phyloP scores from a whole-genome alignment of 2,888 invertebrate species.

The Apodemia mormo region DNA sequence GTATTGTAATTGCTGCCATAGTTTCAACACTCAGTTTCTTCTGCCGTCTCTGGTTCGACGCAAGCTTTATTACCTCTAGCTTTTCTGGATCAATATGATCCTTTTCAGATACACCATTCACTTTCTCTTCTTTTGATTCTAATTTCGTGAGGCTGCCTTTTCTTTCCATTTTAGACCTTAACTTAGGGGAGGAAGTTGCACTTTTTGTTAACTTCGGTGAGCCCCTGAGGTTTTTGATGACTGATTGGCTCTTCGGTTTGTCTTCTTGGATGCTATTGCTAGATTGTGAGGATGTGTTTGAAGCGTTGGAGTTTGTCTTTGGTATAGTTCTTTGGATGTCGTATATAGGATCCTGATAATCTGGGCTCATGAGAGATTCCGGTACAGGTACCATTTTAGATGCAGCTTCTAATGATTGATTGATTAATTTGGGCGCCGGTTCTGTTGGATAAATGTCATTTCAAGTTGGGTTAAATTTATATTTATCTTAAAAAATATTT shows the following conservation, averaged over 20 bases:
- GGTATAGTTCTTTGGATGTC: slow-evolving; percentile 67
- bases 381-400: slow-evolving; percentile 94
- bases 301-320: slow-evolving; percentile 52
- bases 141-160: slow-evolving; percentile 64
- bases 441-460: slow-evolving; percentile 31
- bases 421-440: slow-evolving; percentile 50
- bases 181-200: slow-evolving; percentile 72
- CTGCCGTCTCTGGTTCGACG: slow-evolving; percentile 68
- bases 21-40: slow-evolving; percentile 66
- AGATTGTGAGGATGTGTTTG: slow-evolving; percentile 58
- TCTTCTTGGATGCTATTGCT: slow-evolving; percentile 67
- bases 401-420: slow-evolving; percentile 87
- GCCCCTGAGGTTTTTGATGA: slow-evolving; percentile 56
- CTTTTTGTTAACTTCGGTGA: slow-evolving; percentile 74
- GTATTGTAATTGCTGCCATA: slow-evolving; percentile 89
- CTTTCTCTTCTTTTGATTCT: slow-evolving; percentile 55
- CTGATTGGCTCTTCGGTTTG: slow-evolving; percentile 39
- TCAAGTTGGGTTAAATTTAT: neutral
- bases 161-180: slow-evolving; percentile 65
- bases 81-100: slow-evolving; percentile 60
- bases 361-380: slow-evolving; percentile 93
- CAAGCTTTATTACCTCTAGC: slow-evolving; percentile 61
- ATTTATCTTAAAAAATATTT: neutral
- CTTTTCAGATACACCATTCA: slow-evolving; percentile 56
- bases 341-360: slow-evolving; percentile 83